phyloP scores from a whole-genome alignment of 2,797 vertebrate species.

The Lithobates pipiens region DNA sequence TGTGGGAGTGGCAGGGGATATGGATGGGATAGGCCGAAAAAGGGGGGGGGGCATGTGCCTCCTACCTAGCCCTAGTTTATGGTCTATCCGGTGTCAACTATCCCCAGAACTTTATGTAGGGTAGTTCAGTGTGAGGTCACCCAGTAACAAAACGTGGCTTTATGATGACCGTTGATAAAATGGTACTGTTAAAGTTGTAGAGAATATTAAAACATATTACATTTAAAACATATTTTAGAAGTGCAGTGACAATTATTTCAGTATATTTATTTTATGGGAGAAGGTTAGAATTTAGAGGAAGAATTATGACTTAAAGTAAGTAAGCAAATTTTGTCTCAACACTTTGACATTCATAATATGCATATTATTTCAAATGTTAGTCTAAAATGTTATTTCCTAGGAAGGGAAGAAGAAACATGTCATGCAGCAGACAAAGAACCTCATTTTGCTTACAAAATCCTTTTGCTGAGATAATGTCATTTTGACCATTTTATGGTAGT shows the following conservation, averaged over 20 bases:
- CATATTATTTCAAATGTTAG: slow-evolving; percentile 14
- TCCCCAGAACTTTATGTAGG: no score
- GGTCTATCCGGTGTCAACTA: no score
- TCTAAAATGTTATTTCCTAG: slow-evolving; percentile 3
- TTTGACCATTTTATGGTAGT: background rate
- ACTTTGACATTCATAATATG: slow-evolving; percentile 25
- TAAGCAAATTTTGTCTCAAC: background rate
- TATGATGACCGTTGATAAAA: slow-evolving; percentile 10
- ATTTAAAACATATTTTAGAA: background rate
- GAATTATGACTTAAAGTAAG: slow-evolving; percentile 21
- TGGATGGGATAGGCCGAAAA: no score
- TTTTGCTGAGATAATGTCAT: background rate
- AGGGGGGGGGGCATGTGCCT: no score
- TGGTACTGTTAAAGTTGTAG: slow-evolving; percentile 15
- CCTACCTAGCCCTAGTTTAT: no score
- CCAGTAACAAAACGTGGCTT: no score
- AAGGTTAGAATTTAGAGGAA: slow-evolving; percentile 15
- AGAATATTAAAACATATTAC: background rate
- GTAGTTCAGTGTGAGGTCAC: no score
- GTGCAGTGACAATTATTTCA: background rate
- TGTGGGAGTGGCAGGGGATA: no score
- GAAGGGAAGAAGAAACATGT: background rate
- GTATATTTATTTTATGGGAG: slow-evolving; percentile 27
- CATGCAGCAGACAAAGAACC: background rate
- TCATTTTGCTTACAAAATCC: background rate